A percentile compares a stretch with the other conserved stretches of the same genome.
phyloP scores from a whole-genome alignment of 2,797 vertebrate genomes.

The Anguilla pacifica region DNA sequence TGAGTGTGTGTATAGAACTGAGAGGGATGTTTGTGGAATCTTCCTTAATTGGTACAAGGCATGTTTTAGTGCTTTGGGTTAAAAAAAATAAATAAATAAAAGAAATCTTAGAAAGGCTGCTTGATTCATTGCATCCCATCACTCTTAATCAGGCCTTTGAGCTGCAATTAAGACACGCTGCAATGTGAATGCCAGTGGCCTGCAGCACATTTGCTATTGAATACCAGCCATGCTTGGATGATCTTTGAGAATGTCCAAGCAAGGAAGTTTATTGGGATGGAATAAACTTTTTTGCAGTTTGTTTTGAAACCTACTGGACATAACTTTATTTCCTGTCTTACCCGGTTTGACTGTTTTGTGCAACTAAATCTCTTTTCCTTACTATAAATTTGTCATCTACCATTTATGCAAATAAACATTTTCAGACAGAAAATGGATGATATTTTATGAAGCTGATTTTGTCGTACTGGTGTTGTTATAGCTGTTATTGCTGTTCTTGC shows the following conservation, averaged over 20 bases:
- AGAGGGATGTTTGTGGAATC: constrained; percentile 47
- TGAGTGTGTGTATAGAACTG: constrained; percentile 17
- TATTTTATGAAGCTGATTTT: constrained; percentile 30
- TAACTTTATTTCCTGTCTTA: not conserved
- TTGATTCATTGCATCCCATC: constrained; percentile 50
- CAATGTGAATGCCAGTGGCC: constrained; percentile 46
- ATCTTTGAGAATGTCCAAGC: constrained; percentile 61
- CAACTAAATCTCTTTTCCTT: not conserved
- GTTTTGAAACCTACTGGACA: not conserved
- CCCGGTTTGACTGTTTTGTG: not conserved
- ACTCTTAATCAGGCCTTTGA: constrained; percentile 49
- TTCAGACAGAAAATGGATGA: constrained; percentile 32
- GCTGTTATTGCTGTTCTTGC: constrained; percentile 33
- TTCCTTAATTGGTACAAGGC: constrained; percentile 43
- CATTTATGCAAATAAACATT: constrained; percentile 20
- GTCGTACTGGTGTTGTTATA: constrained; percentile 17
- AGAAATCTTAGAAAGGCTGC: constrained; percentile 17
- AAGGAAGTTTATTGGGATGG: constrained; percentile 64
- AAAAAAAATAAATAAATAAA: constrained; percentile 21
- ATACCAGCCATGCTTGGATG: constrained; percentile 57
- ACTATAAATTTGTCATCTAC: not conserved
- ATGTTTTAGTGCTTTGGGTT: constrained; percentile 32
- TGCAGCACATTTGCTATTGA: constrained; percentile 50
- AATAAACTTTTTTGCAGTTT: constrained; percentile 36
- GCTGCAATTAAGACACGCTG: constrained; percentile 45